Evolutionary conservation across 2,113 vertebrate species (phyloP).

Genomic region (Otis tarda): DNA sequence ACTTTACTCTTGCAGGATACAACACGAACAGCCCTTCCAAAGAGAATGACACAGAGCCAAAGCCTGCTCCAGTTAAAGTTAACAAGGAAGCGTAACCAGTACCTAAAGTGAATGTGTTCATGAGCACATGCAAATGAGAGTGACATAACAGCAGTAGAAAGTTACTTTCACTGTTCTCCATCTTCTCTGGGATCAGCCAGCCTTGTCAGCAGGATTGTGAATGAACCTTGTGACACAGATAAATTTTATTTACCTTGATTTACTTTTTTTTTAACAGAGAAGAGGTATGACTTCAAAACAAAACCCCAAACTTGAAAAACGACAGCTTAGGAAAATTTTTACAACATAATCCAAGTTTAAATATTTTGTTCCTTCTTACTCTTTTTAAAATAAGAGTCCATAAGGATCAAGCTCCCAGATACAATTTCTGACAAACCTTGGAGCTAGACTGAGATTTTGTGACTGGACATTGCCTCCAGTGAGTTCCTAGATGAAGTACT

Average conservation of each 20-base stretch:
- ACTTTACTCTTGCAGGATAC: background rate
- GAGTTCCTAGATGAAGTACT: background rate
- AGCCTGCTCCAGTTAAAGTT: background rate
- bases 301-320: background rate
- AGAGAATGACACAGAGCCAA: background rate
- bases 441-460: background rate
- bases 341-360: background rate
- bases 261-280: background rate
- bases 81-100: background rate
- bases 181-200: background rate
- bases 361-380: background rate
- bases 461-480: background rate
- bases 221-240: background rate
- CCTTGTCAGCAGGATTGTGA: conserved; percentile 3
- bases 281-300: background rate
- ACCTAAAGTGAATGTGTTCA: background rate
- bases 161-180: background rate
- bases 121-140: background rate
- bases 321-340: background rate
- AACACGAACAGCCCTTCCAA: background rate
- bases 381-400: background rate
- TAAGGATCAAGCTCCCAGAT: background rate
- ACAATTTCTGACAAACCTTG: background rate
- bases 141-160: background rate
- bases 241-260: background rate